Conservation (phyloP, 1,140 invertebrate species). For the Harpegnathos saltator region DNA sequence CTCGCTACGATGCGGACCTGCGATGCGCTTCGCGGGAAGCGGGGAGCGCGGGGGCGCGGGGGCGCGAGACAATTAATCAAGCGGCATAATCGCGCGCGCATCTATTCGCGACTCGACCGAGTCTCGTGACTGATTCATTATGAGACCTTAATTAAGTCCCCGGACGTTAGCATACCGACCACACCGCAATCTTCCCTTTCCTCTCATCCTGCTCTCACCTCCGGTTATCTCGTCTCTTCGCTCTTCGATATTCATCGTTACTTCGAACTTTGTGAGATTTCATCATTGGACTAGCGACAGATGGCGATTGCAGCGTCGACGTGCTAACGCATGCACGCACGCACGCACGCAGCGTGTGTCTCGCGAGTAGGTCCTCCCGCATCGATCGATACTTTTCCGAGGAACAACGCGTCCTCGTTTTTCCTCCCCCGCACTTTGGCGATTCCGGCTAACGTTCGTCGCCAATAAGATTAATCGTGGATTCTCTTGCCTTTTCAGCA, state of each 20-base stretch:
- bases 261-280: too few species aligned
- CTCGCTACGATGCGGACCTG: neutral
- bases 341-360: too few species aligned
- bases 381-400: neutral
- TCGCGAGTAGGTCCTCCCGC: too few species aligned
- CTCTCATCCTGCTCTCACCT: neutral
- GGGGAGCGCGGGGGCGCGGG: neutral
- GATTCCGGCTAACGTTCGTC: conserved; percentile 64
- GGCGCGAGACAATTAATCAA: conserved; percentile 79
- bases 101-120: conserved; percentile 58
- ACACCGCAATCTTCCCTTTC: conserved; percentile 23
- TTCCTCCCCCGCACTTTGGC: neutral
- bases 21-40: neutral
- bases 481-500: conserved; percentile 80
- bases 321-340: neutral
- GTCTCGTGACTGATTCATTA: conserved; percentile 82
- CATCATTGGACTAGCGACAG: too few species aligned
- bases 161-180: conserved; percentile 81
- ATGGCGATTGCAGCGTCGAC: neutral
- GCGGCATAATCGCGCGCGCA: conserved; percentile 70
- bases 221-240: neutral
- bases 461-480: conserved; percentile 76
- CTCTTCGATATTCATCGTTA: conserved; percentile 22
- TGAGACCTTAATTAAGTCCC: conserved; percentile 80
- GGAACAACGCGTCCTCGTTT: neutral